Evolutionary conservation across 1,140 invertebrate genomes (phyloP), one percentile per base, ranked within the genome.

Genomic region (Cyphomyrmex costatus): DNA sequence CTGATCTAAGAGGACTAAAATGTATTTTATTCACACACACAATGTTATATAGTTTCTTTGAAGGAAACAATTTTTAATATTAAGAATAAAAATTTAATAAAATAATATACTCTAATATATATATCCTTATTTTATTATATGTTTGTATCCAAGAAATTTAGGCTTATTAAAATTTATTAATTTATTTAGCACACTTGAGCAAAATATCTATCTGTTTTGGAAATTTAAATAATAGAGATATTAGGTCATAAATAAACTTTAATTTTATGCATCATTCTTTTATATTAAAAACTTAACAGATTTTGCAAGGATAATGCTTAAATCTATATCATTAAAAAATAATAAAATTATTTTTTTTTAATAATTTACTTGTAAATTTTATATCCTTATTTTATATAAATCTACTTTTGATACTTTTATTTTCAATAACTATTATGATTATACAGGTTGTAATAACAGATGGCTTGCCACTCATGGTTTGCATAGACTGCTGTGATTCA

Each of bases 401-500:
- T n/a, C 0, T 70, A 56, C 14, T 16, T 14, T 8, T 24, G 16
- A 49, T 46, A 46, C 8, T 49, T 73, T 30, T 82, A 60, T 46
- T 30, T 24, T 7, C 21, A 56, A 68, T 36, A 2, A 60, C 3
- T 70, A 12, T 71, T 58, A 12, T 30, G 16, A 60, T 60, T 74
- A 91, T 86, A 6, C 76, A 95, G 95, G 79, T 95, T 89, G 80
- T 92, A 30, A 85, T 91, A 36, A 94, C 90, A 6, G 95, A 95
- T 76, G 89, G 78, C 60, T 90, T 95, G 36, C 94, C 95, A 19
- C 89, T 95, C 8, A 89, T 80, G 46, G 85, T 95, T n/a, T 95
- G 95, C 66, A 86, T 93, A 63, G 94, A 95, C 24, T 95, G 95
- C 84, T 95, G 93, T 65, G 82, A 93, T n/a, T 86, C 92, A 30